Percentiles rank a stretch among this genome's conserved stretches.
Evolutionary conservation across 2,888 invertebrate genomes (phyloP).

Genomic region (Hydraecia micacea): DNA sequence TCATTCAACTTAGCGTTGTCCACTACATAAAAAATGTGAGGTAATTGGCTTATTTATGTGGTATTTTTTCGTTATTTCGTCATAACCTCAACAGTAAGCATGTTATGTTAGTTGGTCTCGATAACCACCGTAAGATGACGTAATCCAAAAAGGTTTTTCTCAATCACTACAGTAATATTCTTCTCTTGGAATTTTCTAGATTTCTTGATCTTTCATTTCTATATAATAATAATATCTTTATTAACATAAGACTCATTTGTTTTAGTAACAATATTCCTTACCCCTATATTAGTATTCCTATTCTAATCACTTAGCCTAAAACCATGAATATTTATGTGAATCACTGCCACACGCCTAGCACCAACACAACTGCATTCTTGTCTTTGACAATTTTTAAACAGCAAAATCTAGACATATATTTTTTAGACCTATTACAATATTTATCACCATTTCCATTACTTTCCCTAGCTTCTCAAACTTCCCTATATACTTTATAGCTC

Average conservation of each 20-base stretch:
- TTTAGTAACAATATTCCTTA: too few relatives aligned
- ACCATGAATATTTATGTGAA: too few relatives aligned
- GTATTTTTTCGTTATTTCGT: constrained; percentile 14
- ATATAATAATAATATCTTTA: too few relatives aligned
- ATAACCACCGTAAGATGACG: background rate
- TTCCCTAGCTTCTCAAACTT: constrained; percentile 22
- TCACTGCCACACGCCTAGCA: too few relatives aligned
- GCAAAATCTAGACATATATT: background rate
- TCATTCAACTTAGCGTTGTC: constrained; percentile 37
- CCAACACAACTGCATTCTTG: background rate
- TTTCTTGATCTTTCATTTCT: background rate
- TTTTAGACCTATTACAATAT: background rate
- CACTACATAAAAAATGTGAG: constrained; percentile 19
- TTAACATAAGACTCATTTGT: too few relatives aligned
- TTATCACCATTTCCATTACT: background rate
- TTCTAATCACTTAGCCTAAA: too few relatives aligned
- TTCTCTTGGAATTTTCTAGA: background rate
- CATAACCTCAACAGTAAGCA: background rate
- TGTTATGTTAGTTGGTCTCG: background rate
- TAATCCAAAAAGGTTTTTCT: background rate
- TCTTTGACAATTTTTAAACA: background rate
- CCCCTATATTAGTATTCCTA: too few relatives aligned
- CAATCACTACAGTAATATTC: background rate
- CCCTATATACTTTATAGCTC: constrained; percentile 36
- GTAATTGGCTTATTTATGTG: constrained; percentile 25